Evolutionary conservation across 2,113 vertebrate species (phyloP).

Genomic region (Cyprinus carpio): DNA sequence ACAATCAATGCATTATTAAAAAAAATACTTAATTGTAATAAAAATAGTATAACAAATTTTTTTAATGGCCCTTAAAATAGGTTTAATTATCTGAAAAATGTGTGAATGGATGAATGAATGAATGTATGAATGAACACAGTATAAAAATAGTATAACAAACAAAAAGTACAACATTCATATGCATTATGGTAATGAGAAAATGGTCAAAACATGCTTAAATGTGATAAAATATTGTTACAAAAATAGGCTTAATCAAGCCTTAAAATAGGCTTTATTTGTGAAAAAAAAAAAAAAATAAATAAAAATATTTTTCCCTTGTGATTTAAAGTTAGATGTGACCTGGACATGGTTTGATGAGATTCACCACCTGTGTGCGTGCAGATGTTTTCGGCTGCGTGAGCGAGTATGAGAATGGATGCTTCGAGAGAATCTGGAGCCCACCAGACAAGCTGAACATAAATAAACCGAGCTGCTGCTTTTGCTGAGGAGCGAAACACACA

Average conservation of each 20-base stretch:
- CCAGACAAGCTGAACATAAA: slow-evolving; percentile 42
- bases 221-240: neutral
- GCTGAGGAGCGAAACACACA: neutral
- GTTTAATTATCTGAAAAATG: neutral
- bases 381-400: neutral
- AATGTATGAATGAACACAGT: neutral
- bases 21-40: no score
- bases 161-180: neutral
- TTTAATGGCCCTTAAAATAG: neutral
- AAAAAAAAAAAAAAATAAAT: neutral
- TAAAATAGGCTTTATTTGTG: no score
- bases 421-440: neutral
- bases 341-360: neutral
- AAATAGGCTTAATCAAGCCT: neutral
- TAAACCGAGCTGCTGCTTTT: slow-evolving; percentile 39
- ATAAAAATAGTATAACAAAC: neutral
- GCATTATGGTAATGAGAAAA: neutral
- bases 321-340: neutral
- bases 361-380: neutral
- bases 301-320: neutral
- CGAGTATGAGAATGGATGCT: neutral
- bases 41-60: neutral
- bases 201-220: neutral
- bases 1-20: no score
- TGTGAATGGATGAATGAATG: neutral